Evolutionary conservation across 2,113 vertebrate species (phyloP).

Genomic region (Murina feae): DNA sequence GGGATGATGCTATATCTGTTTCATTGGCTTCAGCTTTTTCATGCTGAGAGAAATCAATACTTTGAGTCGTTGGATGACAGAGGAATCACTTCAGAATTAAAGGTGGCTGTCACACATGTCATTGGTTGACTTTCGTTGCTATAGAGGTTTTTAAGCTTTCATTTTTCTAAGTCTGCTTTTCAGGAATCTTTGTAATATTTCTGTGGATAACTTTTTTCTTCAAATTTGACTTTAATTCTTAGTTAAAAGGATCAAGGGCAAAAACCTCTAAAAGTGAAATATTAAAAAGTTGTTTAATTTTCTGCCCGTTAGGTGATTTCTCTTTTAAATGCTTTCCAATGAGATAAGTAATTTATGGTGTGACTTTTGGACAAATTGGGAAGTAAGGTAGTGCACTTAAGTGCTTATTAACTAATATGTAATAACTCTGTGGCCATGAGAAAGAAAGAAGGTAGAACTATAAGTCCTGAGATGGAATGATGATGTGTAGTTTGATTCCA

Average conservation of each 20-base stretch:
- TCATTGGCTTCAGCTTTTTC: slow-evolving; percentile 89
- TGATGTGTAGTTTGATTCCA: neutral
- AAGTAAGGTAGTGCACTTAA: neutral
- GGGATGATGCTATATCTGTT: slow-evolving; percentile 86
- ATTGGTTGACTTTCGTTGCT: slow-evolving; percentile 95
- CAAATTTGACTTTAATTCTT: slow-evolving; percentile 83
- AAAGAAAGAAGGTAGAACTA: neutral
- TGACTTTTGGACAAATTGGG: slow-evolving; percentile 69
- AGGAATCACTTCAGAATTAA: slow-evolving; percentile 96
- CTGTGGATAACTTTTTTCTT: slow-evolving; percentile 82
- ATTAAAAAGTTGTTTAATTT: slow-evolving; percentile 79
- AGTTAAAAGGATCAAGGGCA: slow-evolving; percentile 88
- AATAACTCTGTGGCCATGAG: neutral
- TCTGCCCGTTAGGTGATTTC: slow-evolving; percentile 74
- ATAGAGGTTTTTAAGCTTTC: slow-evolving; percentile 94
- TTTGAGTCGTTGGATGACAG: slow-evolving; percentile 90
- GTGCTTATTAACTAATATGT: neutral
- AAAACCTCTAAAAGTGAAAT: slow-evolving; percentile 81
- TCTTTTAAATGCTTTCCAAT: slow-evolving; percentile 80
- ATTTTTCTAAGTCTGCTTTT: slow-evolving; percentile 90
- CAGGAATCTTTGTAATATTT: slow-evolving; percentile 86
- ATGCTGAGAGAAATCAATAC: slow-evolving; percentile 94
- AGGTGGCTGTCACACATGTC: slow-evolving; percentile 94
- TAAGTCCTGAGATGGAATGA: neutral
- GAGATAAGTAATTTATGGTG: slow-evolving; percentile 77